These are phyloP conservation scores for Ferdinandea cuprea DNA, from an alignment of 2,888 invertebrate species.

Conservation along the genomic window DNA sequence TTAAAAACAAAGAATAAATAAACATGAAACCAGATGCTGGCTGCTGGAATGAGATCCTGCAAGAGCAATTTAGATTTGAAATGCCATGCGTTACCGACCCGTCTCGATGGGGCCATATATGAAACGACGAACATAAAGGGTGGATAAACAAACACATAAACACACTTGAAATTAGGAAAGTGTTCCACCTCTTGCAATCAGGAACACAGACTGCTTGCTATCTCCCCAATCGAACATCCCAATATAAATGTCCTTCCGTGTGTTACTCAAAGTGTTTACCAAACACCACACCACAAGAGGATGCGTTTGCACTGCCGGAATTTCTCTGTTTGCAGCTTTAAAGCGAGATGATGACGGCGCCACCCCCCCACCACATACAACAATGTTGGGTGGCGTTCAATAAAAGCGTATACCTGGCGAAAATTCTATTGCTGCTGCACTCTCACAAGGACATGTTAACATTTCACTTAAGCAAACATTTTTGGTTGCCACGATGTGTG, in stretches of 20 bases:
- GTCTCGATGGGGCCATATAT: not conserved
- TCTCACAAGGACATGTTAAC: constrained; percentile 56
- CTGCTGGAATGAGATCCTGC: constrained; percentile 22
- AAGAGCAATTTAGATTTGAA: constrained; percentile 67
- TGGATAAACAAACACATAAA: constrained; percentile 36
- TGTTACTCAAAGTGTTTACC: constrained; percentile 37
- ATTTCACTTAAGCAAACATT: constrained; percentile 67
- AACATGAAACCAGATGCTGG: not conserved
- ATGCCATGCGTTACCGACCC: constrained; percentile 5
- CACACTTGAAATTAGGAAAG: constrained; percentile 41
- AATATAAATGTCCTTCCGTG: constrained; percentile 25
- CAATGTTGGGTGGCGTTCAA: constrained; percentile 2
- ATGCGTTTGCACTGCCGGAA: constrained; percentile 39
- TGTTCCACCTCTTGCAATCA: constrained; percentile 16
- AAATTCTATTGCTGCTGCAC: constrained; percentile 1
- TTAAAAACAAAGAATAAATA: constrained; percentile 6
- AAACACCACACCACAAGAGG: constrained; percentile 41
- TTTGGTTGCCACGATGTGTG: constrained; percentile 24
- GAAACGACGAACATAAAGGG: not conserved
- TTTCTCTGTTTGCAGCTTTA: constrained; percentile 44
- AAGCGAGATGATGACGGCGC: constrained; percentile 23
- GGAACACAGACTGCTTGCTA: not conserved
- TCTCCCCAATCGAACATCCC: not conserved
- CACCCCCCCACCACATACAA: constrained; percentile 16
- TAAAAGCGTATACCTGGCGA: constrained; percentile 4